Conservation (phyloP, 1,140 invertebrate genomes). For the Phortica variegata region DNA sequence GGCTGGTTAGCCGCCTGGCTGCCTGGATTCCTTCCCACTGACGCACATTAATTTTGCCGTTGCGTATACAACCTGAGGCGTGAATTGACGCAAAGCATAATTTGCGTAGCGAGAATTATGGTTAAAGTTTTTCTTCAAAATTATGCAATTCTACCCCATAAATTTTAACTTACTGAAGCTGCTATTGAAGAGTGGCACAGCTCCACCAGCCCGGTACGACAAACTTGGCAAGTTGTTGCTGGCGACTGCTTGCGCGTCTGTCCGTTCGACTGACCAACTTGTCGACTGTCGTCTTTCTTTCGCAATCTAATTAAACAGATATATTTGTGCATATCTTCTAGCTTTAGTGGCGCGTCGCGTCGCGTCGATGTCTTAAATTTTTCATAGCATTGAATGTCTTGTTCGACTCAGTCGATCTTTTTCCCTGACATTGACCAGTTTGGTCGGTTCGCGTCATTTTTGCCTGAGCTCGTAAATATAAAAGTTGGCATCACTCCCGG, state of each 20-base stretch:
- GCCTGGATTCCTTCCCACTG: no score
- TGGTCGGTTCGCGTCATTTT: not conserved
- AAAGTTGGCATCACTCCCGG: slow-evolving; percentile 48
- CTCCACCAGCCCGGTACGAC: slow-evolving; percentile 1
- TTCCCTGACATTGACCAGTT: not conserved
- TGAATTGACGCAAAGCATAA: no score
- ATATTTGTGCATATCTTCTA: no score
- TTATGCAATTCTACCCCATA: slow-evolving; percentile 53
- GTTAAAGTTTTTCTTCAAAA: no score
- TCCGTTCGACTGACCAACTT: slow-evolving; percentile 19
- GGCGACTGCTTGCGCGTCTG: slow-evolving; percentile 30
- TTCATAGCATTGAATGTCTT: not conserved
- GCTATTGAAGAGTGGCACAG: slow-evolving; percentile 18
- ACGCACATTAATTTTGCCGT: no score
- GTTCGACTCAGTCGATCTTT: not conserved
- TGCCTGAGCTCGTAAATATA: slow-evolving; percentile 36
- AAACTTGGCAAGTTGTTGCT: slow-evolving; percentile 48
- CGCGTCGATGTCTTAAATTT: slow-evolving; percentile 17
- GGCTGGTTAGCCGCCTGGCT: no score
- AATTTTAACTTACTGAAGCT: slow-evolving; percentile 38
- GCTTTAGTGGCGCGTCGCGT: no score
- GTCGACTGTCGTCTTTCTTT: not conserved
- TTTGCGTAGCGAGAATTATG: no score
- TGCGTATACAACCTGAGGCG: no score
- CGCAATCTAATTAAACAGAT: slow-evolving; percentile 26